phyloP scores from a whole-genome alignment of 2,888 invertebrate genomes.

The Tenthredo notha region DNA sequence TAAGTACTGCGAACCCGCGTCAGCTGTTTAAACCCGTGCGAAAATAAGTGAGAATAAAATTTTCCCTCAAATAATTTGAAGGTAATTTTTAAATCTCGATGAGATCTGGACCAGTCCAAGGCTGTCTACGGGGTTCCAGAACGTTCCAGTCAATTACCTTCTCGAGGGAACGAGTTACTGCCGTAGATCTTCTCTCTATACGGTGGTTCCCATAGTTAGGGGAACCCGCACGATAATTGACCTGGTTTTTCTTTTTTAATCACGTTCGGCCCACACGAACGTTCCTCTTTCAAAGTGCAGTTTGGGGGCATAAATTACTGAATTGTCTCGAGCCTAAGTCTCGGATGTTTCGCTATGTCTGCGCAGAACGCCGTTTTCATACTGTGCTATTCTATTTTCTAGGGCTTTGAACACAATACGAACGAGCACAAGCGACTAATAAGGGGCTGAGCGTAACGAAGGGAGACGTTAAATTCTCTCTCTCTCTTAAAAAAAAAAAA shows the following conservation, averaged over 20 bases:
- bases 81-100: constrained; percentile 29
- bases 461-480: constrained; percentile 42
- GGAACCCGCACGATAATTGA: constrained; percentile 46
- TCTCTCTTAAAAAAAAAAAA: not conserved
- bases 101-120: constrained; percentile 36
- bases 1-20: not conserved
- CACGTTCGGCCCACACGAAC: constrained; percentile 40
- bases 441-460: constrained; percentile 51
- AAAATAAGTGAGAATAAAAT: constrained; percentile 6
- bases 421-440: constrained; percentile 27
- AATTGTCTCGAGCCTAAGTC: constrained; percentile 39
- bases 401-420: constrained; percentile 38
- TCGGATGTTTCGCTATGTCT: constrained; percentile 27
- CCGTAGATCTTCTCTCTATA: constrained; percentile 18
- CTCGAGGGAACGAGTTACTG: constrained; percentile 36
- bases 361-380: constrained; percentile 15
- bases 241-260: constrained; percentile 39
- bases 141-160: constrained; percentile 48
- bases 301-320: constrained; percentile 38
- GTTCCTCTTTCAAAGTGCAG: not conserved
- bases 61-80: not conserved
- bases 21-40: constrained; percentile 24
- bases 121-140: constrained; percentile 25
- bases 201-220: constrained; percentile 40
- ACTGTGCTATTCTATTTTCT: constrained; percentile 45